Evolutionary conservation across 2,113 vertebrate species (phyloP).

Genomic region (Dasyprocta punctata): DNA sequence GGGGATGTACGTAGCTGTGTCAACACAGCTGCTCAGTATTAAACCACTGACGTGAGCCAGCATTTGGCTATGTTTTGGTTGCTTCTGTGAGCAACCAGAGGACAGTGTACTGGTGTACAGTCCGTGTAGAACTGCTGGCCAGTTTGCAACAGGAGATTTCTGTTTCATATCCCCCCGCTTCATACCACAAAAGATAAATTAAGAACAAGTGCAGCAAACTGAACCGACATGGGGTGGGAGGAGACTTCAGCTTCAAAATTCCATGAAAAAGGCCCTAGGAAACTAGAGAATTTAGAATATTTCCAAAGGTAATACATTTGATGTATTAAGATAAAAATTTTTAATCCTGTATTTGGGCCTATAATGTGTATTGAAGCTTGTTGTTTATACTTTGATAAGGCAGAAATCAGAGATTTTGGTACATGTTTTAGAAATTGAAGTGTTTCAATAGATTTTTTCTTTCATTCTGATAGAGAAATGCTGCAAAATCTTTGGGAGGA

Average conservation of each 20-base stretch:
- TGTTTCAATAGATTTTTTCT: neutral
- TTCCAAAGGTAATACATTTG: neutral
- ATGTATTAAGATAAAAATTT: neutral
- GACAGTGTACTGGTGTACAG: neutral
- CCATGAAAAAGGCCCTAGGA: neutral
- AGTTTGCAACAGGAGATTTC: neutral
- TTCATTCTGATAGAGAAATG: neutral
- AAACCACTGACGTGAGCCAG: neutral
- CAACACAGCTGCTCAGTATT: conserved; percentile 16
- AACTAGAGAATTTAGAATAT: neutral
- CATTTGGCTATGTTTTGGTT: conserved; percentile 20
- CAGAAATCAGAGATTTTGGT: neutral
- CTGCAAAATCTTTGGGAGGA: neutral
- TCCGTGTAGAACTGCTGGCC: conserved; percentile 10
- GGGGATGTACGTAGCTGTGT: neutral
- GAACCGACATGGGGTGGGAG: neutral
- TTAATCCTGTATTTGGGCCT: neutral
- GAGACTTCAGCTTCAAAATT: neutral
- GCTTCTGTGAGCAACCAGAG: neutral
- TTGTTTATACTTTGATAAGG: conserved; percentile 35
- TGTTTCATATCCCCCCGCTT: neutral
- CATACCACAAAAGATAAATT: neutral
- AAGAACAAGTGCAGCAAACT: neutral
- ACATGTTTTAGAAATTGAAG: neutral
- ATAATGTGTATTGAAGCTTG: neutral